Conservation (phyloP, 2,113 vertebrate species). For the Mustelus asterias region DNA sequence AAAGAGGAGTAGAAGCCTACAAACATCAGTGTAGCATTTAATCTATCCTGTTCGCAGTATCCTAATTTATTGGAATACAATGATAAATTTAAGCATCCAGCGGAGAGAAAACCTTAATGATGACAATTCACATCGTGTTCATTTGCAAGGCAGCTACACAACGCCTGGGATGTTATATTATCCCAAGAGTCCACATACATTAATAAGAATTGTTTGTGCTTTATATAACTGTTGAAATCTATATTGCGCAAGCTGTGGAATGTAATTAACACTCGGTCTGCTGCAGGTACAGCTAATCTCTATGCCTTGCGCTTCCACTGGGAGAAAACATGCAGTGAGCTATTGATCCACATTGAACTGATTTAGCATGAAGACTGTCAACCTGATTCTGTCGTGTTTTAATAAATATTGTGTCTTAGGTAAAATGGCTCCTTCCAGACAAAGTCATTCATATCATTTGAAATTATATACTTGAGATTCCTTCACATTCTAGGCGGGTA, state of each 20-base stretch:
- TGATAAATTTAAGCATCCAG: background rate
- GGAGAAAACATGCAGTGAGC: background rate
- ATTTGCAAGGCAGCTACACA: background rate
- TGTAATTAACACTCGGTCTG: background rate
- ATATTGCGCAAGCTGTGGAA: background rate
- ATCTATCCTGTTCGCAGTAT: background rate
- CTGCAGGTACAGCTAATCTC: background rate
- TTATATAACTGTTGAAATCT: background rate
- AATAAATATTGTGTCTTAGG: background rate
- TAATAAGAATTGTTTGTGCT: no score
- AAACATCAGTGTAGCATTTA: no score
- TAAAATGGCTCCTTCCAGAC: background rate
- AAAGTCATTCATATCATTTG: background rate
- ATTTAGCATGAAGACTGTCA: background rate
- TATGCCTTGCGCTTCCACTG: background rate
- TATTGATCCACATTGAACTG: background rate
- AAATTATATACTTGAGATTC: background rate
- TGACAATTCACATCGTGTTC: background rate
- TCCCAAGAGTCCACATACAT: background rate
- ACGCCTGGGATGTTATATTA: background rate
- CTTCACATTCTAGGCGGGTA: background rate
- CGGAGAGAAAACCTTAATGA: background rate
- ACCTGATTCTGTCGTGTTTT: background rate
- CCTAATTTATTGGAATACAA: background rate
- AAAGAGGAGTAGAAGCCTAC: background rate